Evolutionary conservation across 1,140 invertebrate genomes (phyloP), one percentile per base, ranked within the genome.

Genomic region (Aphelinus certus): DNA sequence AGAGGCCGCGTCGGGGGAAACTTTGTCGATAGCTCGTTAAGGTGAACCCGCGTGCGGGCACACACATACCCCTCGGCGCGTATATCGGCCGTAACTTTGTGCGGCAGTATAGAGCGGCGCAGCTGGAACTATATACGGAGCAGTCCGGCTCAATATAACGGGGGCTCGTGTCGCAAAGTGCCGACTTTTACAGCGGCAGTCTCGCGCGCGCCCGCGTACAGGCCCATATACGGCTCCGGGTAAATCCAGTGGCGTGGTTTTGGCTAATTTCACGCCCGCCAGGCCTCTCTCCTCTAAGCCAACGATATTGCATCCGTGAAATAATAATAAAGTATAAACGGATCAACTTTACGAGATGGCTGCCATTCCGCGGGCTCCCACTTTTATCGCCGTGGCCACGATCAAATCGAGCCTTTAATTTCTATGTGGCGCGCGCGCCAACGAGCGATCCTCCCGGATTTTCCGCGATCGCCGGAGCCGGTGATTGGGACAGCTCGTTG

Each of bases 321-420:
- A 87, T 87, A 87, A 88, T 87, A 87, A 88, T 87, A 88, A 87
- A 87, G 82, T 84, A 84, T 87, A 87, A 86, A 87, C 84, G 86
- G 86, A 88, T 88, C 85, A 86, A 85, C 83, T 88, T 88, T 86
- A 88, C 81, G 83, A 83, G 76, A 68, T 73, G 78, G 71, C 76
- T 79, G 79, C 78, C 81, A 79, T 67, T 67, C 53, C 56, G 80
- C 73, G 73, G 69, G 76, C 73, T 75, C 60, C 78, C 76, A 78
- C 78, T 83, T 86, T 85, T 84, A 86, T 85, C 81, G 81, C 71
- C 74, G 74, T 69, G 78, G 76, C 75, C 78, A 67, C 79, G 75
- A 77, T 77, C 76, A 80, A 81, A 80, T 73, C 69, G 45, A 67
- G 69, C 69, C 69, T 71, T 71, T 76, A 76, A 71, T 71, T 71